A percentile compares a stretch with the other conserved stretches of the same genome.
Conservation (phyloP, 2,888 invertebrate species). For the Vesta saturnalis region DNA sequence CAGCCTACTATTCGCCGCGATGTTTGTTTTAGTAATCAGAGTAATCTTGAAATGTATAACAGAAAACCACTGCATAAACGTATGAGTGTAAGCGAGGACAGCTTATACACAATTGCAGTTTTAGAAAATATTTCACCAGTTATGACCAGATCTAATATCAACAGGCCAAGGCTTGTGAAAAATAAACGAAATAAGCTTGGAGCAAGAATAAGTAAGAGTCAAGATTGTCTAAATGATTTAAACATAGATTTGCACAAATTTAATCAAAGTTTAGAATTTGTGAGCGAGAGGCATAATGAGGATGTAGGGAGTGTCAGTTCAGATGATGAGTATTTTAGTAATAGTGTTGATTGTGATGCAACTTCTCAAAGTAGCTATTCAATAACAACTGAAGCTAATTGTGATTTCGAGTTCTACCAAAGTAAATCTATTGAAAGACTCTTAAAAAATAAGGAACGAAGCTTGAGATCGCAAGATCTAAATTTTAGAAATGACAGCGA, state of each 20-base stretch:
- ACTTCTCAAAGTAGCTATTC: slow-evolving; percentile 65
- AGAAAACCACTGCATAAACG: slow-evolving; percentile 36
- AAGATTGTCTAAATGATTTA: slow-evolving; percentile 56
- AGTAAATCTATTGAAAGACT: slow-evolving; percentile 50
- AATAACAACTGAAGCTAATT: slow-evolving; percentile 71
- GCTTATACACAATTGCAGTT: slow-evolving; percentile 41
- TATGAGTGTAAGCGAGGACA: slow-evolving; percentile 51
- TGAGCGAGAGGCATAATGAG: slow-evolving; percentile 27
- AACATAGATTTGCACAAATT: slow-evolving; percentile 46
- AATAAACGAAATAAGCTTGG: slow-evolving; percentile 50
- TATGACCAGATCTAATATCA: slow-evolving; percentile 17
- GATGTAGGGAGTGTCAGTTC: slow-evolving; percentile 42
- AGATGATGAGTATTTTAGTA: slow-evolving; percentile 59
- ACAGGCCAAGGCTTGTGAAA: slow-evolving; percentile 41
- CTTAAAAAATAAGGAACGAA: background rate
- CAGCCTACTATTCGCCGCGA: slow-evolving; percentile 23
- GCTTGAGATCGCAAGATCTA: background rate
- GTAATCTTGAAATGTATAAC: slow-evolving; percentile 16
- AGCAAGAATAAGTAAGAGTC: slow-evolving; percentile 56
- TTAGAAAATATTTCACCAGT: slow-evolving; percentile 30
- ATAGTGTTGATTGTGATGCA: slow-evolving; percentile 51
- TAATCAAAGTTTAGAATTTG: slow-evolving; percentile 37
- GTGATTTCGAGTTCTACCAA: slow-evolving; percentile 71
- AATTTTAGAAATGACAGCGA: no score
- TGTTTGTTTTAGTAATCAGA: slow-evolving; percentile 17